Evolutionary conservation across 1,140 invertebrate genomes (phyloP).

Genomic region (Bombus soroeensis): DNA sequence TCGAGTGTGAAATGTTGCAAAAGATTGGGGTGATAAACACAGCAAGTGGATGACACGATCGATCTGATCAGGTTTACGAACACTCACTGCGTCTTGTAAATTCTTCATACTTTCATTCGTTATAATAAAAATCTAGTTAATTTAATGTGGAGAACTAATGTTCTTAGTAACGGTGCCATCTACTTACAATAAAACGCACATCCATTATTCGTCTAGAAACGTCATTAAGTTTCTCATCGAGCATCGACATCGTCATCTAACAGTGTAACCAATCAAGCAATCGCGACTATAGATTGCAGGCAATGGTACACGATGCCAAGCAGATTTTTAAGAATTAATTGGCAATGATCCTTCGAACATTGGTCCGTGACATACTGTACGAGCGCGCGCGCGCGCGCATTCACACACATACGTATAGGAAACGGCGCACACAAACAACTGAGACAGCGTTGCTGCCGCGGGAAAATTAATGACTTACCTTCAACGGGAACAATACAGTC

Average conservation of each 20-base stretch:
- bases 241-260: background rate
- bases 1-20: no score
- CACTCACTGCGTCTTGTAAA: no score
- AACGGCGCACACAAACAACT: slow-evolving; percentile 1
- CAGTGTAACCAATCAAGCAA: background rate
- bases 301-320: no score
- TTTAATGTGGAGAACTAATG: background rate
- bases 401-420: background rate
- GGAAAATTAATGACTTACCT: slow-evolving; percentile 80
- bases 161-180: no score
- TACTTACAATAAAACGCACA: no score
- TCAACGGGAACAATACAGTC: slow-evolving; percentile 80
- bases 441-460: slow-evolving; percentile 56
- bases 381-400: background rate
- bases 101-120: no score
- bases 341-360: slow-evolving; percentile 47
- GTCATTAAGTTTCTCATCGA: background rate
- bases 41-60: background rate
- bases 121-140: no score
- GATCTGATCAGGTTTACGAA: background rate
- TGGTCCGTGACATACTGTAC: background rate
- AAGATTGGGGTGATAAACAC: no score
- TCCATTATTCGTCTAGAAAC: background rate
- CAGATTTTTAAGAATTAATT: slow-evolving; percentile 56
- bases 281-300: no score